These are phyloP conservation scores for Tokudaia muenninki DNA, from an alignment of 2,797 vertebrate genomes.

Conservation along the genomic window DNA sequence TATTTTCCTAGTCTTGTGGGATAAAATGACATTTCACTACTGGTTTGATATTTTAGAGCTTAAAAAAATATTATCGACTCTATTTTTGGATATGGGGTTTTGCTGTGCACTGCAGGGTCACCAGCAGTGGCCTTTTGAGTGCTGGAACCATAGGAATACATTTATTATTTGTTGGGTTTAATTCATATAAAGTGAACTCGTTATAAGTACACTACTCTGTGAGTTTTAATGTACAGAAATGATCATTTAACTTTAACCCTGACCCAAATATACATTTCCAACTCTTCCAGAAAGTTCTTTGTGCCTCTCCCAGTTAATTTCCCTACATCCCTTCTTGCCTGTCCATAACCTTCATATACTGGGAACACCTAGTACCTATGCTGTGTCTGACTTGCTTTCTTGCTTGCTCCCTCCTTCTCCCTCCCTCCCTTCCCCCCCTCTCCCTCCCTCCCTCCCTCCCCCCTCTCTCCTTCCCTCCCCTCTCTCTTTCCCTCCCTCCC, in stretches of 20 bases:
- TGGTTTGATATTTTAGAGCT: background rate
- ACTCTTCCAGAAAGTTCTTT: background rate
- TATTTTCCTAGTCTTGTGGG: background rate
- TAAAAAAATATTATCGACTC: background rate
- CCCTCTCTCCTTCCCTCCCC: too few relatives aligned
- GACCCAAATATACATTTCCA: background rate
- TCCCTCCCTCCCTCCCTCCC: accelerated
- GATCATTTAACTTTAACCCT: background rate
- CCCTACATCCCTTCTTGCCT: background rate
- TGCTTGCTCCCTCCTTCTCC: background rate
- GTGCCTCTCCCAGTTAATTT: background rate
- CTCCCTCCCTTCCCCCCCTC: accelerated
- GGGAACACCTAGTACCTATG: background rate
- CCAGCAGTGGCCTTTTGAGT: background rate
- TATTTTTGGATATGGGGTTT: background rate
- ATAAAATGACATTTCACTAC: background rate
- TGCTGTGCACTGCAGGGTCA: too few relatives aligned
- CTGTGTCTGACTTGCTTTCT: background rate
- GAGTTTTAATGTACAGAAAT: background rate
- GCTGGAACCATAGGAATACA: background rate
- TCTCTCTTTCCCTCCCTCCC: accelerated
- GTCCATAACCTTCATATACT: background rate
- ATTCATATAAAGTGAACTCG: background rate
- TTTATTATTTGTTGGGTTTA: background rate
- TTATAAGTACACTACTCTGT: background rate